A percentile compares a stretch with the other conserved stretches of the same genome.
Conservation (phyloP, 2,113 vertebrate genomes). For the Catharus fuscescens region DNA sequence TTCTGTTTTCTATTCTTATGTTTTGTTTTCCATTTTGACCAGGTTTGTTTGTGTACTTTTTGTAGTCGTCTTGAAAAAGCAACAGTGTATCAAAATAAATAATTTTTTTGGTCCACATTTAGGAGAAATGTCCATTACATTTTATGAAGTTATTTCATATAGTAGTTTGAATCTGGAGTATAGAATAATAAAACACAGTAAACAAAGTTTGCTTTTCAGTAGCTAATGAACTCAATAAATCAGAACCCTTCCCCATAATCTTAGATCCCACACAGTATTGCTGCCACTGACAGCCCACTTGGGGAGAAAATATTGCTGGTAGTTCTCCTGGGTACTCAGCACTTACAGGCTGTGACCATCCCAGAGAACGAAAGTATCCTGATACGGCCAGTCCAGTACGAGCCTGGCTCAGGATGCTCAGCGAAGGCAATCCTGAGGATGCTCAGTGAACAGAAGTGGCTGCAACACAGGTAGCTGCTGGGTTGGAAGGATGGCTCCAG, state of each 20-base stretch:
- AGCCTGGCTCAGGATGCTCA: neutral
- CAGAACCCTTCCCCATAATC: neutral
- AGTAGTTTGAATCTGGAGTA: neutral
- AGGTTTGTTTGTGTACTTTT: neutral
- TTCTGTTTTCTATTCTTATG: neutral
- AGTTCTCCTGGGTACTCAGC: neutral
- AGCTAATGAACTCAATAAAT: neutral
- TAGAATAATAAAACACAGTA: neutral
- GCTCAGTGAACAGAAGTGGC: neutral
- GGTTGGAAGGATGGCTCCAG: neutral
- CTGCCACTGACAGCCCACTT: neutral
- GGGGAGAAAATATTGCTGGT: neutral
- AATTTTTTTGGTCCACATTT: neutral
- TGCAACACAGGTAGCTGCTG: too few relatives aligned
- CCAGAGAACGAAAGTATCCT: accelerated
- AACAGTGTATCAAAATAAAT: neutral
- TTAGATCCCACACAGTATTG: neutral
- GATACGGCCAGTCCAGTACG: neutral
- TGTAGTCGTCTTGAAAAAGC: neutral
- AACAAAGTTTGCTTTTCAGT: neutral
- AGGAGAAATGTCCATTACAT: neutral
- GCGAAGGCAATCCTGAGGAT: neutral
- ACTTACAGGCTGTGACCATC: neutral
- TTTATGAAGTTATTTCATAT: neutral
- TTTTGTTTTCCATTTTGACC: neutral